A percentile compares a stretch with the other conserved stretches of the same genome.
These are phyloP conservation scores for Biston stratarius DNA, from an alignment of 2,888 invertebrate genomes.

Conservation along the genomic window DNA sequence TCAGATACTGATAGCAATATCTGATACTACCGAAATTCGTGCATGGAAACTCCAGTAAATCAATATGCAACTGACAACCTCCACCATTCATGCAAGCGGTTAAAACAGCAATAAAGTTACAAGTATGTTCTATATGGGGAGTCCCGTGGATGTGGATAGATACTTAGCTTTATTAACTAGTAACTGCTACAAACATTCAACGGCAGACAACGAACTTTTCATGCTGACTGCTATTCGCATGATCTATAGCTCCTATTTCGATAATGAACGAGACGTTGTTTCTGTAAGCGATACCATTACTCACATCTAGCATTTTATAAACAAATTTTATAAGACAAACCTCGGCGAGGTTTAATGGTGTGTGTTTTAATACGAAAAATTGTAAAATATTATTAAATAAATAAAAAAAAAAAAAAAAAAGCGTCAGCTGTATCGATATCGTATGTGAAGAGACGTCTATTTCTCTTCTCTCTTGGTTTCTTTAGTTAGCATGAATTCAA, in stretches of 20 bases:
- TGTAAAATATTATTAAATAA: no score
- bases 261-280: constrained; percentile 35
- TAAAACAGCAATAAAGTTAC: not conserved
- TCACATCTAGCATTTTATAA: constrained; percentile 1
- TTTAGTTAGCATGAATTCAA: no score
- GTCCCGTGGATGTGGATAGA: no score
- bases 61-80: not conserved
- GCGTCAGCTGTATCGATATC: no score
- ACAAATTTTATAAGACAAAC: no score
- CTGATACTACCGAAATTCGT: constrained; percentile 1
- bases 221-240: constrained; percentile 35
- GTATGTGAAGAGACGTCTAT: no score
- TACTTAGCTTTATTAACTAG: constrained; percentile 10
- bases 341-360: no score
- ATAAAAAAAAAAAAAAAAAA: no score
- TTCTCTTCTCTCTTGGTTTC: no score
- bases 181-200: constrained; percentile 26
- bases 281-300: constrained; percentile 12
- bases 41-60: not conserved
- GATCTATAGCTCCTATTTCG: constrained; percentile 32
- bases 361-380: no score
- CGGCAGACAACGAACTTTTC: constrained; percentile 37
- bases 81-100: no score
- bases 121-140: no score
- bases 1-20: constrained; percentile 5